phyloP scores from a whole-genome alignment of 37 sponge, comb jelly and placozoan genomes.

The Cladorhizidae sp. region DNA sequence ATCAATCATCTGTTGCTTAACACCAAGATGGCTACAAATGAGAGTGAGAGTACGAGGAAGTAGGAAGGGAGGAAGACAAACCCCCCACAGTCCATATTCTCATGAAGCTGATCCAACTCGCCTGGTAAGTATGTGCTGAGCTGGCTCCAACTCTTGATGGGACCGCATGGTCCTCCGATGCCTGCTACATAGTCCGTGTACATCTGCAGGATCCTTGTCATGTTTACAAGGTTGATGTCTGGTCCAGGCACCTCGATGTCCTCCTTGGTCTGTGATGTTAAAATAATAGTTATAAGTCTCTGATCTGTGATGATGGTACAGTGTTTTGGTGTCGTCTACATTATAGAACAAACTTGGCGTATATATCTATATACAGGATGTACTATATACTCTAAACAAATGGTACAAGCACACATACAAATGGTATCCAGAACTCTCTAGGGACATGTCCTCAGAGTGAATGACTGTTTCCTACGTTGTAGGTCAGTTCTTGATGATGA shows the following conservation, averaged over 20 bases:
- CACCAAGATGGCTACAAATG: background rate
- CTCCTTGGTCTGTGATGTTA: background rate
- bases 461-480: no score
- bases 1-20: no score
- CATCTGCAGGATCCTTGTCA: background rate
- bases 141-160: constrained; percentile 2
- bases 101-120: background rate
- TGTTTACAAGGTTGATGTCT: background rate
- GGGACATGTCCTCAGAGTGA: no score
- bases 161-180: constrained; percentile 22
- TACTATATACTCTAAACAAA: no score
- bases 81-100: background rate
- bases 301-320: no score
- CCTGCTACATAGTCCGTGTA: constrained; percentile 7
- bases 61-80: background rate
- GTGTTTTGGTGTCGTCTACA: no score
- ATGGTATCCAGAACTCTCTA: no score
- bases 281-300: no score
- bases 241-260: constrained; percentile 1
- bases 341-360: no score
- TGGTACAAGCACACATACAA: no score
- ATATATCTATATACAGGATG: no score
- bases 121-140: background rate
- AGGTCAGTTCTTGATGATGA: no score
- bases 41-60: background rate